These are phyloP conservation scores for Drosophila quasianomalipes DNA, from an alignment of 2,888 invertebrate genomes.

Conservation along the genomic window DNA sequence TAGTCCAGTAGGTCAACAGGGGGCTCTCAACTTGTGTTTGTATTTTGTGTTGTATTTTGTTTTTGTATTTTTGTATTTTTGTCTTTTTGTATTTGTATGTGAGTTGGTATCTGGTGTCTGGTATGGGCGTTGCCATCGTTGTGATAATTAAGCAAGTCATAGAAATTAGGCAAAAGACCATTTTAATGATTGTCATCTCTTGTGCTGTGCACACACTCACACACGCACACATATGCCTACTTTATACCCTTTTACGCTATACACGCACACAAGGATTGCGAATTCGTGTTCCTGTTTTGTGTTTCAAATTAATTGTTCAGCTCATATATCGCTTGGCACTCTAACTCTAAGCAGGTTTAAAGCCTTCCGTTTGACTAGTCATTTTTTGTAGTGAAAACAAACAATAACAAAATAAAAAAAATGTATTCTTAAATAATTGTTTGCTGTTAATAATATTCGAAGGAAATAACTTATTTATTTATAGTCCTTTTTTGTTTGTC, in stretches of 20 bases:
- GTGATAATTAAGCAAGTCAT: conserved; percentile 82
- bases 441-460: not conserved
- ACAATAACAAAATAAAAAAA: not conserved
- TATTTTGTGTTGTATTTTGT: not conserved
- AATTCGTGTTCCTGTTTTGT: not conserved
- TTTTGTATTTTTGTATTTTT: conserved; percentile 1
- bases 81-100: conserved; percentile 9
- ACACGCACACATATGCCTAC: conserved; percentile 21
- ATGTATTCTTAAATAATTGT: no score
- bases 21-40: conserved; percentile 17
- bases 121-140: conserved; percentile 49
- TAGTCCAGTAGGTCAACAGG: conserved; percentile 42
- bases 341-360: not conserved
- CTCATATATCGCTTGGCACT: not conserved
- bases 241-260: conserved; percentile 62
- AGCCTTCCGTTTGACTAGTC: not conserved
- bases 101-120: conserved; percentile 27
- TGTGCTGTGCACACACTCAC: conserved; percentile 25
- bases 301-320: conserved; percentile 30
- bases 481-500: not conserved
- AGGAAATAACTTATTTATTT: not conserved
- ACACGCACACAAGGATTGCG: conserved; percentile 28
- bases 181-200: conserved; percentile 80
- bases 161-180: conserved; percentile 80
- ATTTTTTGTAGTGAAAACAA: not conserved